Evolutionary conservation across 2,113 vertebrate genomes (phyloP), one percentile per base, ranked within the genome.

Genomic region (Megaptera novaeangliae): DNA sequence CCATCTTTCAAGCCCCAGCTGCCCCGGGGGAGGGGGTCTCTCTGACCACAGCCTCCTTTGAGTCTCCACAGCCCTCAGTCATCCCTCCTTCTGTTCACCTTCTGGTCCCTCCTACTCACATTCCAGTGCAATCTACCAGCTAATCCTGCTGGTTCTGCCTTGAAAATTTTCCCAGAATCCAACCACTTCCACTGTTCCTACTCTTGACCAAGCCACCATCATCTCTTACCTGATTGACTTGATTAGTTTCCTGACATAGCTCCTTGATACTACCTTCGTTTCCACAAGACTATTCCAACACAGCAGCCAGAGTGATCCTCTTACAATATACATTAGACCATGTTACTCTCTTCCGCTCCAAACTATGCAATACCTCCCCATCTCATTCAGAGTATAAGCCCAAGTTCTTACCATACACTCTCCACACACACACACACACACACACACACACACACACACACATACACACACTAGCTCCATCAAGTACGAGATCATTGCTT

Each of bases 1-100:
- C 31, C 69, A 34, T 20, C 49, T 36, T 36, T 77, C 15, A n/a
- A 75, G 34, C 21, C 31, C 57, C 4, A 77, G 71, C n/a, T 93
- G 34, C n/a, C 34, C 3, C 2, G 1, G 29, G 1, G 1, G 29
- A n/a, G n/a, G 27, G 18, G 15, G 12, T 3, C 68, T 36, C 20
- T 20, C n/a, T 61, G 41, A 29, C 64, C 10, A 8, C 14, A 2
- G 14, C 15, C 5, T 55, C 14, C 78, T 63, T 27, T 18, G 78
- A 85, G 61, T 12, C 12, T 17, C 52, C 6, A 0, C 36, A 14
- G 8, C 34, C 63, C 25, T 23, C 21, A 1, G 29, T 5, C 25
- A 3, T 14, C 77, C 59, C 49, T 55, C 52, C 68, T 11, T 44
- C 39, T 88, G 31, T 15, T 59, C 36, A 10, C 8, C 15, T 44